A percentile compares a stretch with the other conserved stretches of the same genome.
These are phyloP conservation scores for Aurelia sp. DNA, from an alignment of 30 jellyfish, hydroid and myxozoan species.

Conservation along the genomic window DNA sequence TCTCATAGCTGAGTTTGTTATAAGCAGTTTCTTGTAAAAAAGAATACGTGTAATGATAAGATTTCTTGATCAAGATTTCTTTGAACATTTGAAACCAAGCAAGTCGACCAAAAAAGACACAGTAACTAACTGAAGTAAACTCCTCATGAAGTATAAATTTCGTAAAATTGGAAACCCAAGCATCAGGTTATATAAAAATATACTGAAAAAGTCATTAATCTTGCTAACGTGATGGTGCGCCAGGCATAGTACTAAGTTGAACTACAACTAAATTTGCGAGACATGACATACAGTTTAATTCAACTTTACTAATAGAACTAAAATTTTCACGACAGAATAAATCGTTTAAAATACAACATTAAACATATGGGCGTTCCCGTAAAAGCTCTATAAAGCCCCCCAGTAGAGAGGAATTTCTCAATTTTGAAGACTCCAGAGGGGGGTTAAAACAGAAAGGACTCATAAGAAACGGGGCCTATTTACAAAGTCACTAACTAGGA, in stretches of 20 bases:
- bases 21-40: too few species aligned
- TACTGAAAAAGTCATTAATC: constrained; percentile 28
- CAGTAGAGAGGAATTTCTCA: too few species aligned
- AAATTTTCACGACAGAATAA: not conserved
- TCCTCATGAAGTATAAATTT: constrained; percentile 39
- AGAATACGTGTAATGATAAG: too few species aligned
- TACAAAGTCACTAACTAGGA: too few species aligned
- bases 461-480: too few species aligned
- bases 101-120: not conserved
- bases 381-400: too few species aligned
- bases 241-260: not conserved
- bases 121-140: not conserved
- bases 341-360: not conserved
- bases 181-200: constrained; percentile 57
- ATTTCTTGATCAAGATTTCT: too few species aligned
- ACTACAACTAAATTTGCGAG: constrained; percentile 1
- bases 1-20: too few species aligned
- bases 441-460: too few species aligned
- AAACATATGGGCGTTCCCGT: not conserved
- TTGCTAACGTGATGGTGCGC: constrained; percentile 16
- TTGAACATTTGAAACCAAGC: too few species aligned
- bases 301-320: not conserved
- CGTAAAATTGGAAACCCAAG: constrained; percentile 33
- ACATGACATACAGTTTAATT: not conserved
- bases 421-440: too few species aligned